phyloP scores from a whole-genome alignment of 2,113 vertebrate species.

The Australoheros scitulus region DNA sequence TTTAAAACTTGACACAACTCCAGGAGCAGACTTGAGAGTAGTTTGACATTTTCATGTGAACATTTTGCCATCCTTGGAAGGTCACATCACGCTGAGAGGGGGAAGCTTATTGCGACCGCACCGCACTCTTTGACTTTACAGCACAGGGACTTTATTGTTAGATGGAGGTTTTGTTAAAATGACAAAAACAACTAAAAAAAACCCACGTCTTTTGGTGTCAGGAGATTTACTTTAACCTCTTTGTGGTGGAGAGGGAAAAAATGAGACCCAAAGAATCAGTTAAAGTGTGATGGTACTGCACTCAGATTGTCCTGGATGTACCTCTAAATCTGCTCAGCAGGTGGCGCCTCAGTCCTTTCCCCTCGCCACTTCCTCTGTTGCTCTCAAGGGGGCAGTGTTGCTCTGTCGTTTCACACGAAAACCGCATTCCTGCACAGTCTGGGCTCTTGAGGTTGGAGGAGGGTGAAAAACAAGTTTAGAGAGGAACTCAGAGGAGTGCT shows the following conservation, averaged over 20 bases:
- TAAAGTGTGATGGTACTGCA: not conserved
- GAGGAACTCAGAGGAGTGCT: not conserved
- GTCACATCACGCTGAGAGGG: conserved; percentile 44
- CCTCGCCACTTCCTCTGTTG: fast-evolving
- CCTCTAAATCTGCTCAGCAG: conserved; percentile 48
- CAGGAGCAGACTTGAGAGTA: conserved; percentile 26
- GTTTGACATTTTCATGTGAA: conserved; percentile 59
- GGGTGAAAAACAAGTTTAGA: conserved; percentile 35
- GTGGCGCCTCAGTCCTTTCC: conserved; percentile 22
- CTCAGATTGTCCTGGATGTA: not conserved
- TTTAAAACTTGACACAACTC: conserved; percentile 44
- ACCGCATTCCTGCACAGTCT: conserved; percentile 71
- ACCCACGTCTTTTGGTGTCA: fast-evolving
- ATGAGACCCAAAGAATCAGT: fast-evolving
- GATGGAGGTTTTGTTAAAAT: not conserved
- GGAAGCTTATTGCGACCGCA: not conserved
- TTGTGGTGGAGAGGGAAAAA: not conserved
- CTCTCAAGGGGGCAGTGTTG: conserved; percentile 76
- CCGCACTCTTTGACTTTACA: conserved; percentile 11
- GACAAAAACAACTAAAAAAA: not conserved
- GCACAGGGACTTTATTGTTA: not conserved
- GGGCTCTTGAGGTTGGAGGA: conserved; percentile 19
- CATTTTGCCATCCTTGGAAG: conserved; percentile 46
- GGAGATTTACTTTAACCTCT: not conserved
- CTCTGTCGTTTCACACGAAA: conserved; percentile 8